Conservation (phyloP, 2,888 invertebrate species). For the Agriopis aurantiaria region DNA sequence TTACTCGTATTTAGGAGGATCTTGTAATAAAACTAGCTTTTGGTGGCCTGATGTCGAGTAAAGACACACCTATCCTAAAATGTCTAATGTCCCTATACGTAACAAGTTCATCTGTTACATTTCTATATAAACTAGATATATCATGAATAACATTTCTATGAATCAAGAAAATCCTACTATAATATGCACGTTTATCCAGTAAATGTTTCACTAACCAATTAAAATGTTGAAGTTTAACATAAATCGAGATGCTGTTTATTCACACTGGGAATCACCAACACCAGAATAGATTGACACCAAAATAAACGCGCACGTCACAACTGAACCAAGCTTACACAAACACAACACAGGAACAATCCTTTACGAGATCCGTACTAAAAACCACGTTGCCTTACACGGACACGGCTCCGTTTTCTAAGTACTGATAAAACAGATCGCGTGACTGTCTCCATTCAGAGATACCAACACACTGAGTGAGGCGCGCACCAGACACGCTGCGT, state of each 20-base stretch:
- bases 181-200: conserved; percentile 31
- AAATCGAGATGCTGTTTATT: conserved; percentile 71
- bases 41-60: too few relatives aligned
- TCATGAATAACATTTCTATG: neutral
- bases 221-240: conserved; percentile 50
- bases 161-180: conserved; percentile 1
- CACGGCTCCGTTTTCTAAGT: conserved; percentile 58
- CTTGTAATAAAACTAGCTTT: too few relatives aligned
- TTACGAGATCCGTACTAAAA: conserved; percentile 49
- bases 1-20: neutral
- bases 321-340: conserved; percentile 57
- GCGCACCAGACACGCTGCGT: conserved; percentile 57
- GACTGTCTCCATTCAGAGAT: conserved; percentile 78
- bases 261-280: conserved; percentile 68
- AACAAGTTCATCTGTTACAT: neutral
- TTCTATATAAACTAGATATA: neutral
- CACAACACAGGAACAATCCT: conserved; percentile 54
- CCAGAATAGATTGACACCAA: conserved; percentile 77
- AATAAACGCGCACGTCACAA: conserved; percentile 72
- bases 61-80: too few relatives aligned
- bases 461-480: conserved; percentile 71
- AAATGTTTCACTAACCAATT: conserved; percentile 47
- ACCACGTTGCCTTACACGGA: conserved; percentile 58
- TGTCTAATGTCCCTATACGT: too few relatives aligned
- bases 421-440: conserved; percentile 63